These are phyloP conservation scores for Psix sp. DNA, from an alignment of 1,140 invertebrate species.

Conservation along the genomic window DNA sequence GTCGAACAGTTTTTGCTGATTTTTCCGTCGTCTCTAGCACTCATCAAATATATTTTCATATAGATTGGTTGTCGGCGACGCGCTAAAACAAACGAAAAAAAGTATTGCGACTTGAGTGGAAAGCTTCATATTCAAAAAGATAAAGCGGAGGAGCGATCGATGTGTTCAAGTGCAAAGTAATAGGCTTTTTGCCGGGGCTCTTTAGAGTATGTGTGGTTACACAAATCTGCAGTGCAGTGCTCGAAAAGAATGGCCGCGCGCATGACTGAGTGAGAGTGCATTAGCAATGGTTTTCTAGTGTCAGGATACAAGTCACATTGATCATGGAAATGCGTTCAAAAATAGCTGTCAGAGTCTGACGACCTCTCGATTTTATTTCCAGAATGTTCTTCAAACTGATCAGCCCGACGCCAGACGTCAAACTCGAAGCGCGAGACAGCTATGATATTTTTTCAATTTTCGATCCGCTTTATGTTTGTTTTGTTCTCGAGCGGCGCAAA, in stretches of 20 bases:
- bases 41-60: conserved; percentile 22
- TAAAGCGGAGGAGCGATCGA: conserved; percentile 5
- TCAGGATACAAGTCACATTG: conserved; percentile 30
- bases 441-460: neutral
- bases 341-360: conserved; percentile 40
- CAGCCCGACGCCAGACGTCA: neutral
- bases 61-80: conserved; percentile 13
- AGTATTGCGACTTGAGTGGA: conserved; percentile 2
- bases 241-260: conserved; percentile 24
- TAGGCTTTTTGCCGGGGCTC: conserved; percentile 4
- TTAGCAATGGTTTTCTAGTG: conserved; percentile 27
- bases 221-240: conserved; percentile 50
- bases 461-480: no score
- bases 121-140: no score
- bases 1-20: conserved; percentile 43
- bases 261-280: conserved; percentile 42
- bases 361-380: conserved; percentile 25
- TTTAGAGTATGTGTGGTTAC: conserved; percentile 4
- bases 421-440: neutral
- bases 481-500: no score
- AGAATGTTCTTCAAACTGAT: conserved; percentile 24
- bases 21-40: conserved; percentile 11
- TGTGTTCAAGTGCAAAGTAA: conserved; percentile 14
- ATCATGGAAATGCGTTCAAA: conserved; percentile 37
- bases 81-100: conserved; percentile 1